These are phyloP conservation scores for Leptinotarsa undecemlineata DNA, from an alignment of 1,140 invertebrate genomes.

Conservation along the genomic window DNA sequence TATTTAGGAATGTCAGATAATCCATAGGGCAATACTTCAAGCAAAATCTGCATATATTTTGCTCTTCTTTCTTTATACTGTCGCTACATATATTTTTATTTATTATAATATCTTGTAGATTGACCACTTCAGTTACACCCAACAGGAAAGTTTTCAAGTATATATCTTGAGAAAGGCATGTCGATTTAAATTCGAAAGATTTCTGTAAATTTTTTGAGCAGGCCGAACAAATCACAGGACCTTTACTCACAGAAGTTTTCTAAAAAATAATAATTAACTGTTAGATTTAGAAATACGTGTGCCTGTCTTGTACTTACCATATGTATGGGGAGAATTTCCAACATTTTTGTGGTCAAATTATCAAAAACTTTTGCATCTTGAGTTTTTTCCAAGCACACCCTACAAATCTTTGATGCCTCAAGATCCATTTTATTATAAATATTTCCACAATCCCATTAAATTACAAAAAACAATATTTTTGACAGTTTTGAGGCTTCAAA, in stretches of 20 bases:
- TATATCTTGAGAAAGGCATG: neutral
- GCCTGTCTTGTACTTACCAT: neutral
- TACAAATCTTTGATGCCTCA: neutral
- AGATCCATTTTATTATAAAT: neutral
- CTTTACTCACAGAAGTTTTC: neutral
- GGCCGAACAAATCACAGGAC: neutral
- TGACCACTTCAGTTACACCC: neutral
- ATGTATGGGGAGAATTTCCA: neutral
- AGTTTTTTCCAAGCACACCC: neutral
- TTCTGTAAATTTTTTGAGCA: neutral
- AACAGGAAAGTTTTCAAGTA: neutral
- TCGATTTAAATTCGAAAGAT: neutral
- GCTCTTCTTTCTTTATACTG: neutral
- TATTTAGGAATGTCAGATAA: neutral
- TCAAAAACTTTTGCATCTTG: neutral
- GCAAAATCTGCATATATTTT: constrained; percentile 8
- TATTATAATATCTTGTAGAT: neutral
- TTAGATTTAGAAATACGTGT: neutral
- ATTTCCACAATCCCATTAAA: neutral
- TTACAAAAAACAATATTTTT: too few species aligned
- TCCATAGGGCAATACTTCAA: neutral
- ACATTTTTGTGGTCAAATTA: neutral
- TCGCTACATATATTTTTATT: neutral
- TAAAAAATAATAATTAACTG: neutral
- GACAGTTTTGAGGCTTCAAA: too few species aligned